Percentiles rank a stretch among this genome's conserved stretches.
These are phyloP conservation scores for Panzeria rudis DNA, from an alignment of 2,888 invertebrate species.

Conservation along the genomic window DNA sequence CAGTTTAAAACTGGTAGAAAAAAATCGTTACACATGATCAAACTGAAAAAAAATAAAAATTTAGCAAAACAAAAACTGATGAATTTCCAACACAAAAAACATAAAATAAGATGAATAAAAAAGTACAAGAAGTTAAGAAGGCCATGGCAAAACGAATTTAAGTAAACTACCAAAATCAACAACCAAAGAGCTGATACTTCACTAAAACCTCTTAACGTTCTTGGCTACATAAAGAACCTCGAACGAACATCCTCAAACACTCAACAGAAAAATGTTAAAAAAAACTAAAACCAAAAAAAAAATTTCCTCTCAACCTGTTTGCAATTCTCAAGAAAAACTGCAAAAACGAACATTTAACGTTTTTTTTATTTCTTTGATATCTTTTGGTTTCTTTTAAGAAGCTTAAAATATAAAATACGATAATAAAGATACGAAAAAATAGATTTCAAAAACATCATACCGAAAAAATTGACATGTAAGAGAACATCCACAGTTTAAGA, in stretches of 20 bases:
- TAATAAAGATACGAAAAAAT: constrained; percentile 60
- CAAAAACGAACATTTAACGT: constrained; percentile 18
- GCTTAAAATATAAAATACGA: constrained; percentile 52
- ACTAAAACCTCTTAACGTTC: constrained; percentile 13
- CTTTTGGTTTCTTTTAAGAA: constrained; percentile 54
- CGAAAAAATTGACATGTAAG: constrained; percentile 26
- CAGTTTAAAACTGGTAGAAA: constrained; percentile 39
- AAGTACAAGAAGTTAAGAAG: constrained; percentile 59
- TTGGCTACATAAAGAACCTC: constrained; percentile 33
- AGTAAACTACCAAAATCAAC: constrained; percentile 61
- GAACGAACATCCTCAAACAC: constrained; percentile 29
- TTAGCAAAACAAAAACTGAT: constrained; percentile 71
- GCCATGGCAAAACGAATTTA: constrained; percentile 62
- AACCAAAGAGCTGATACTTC: constrained; percentile 25
- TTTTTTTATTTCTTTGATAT: constrained; percentile 18
- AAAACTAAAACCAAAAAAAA: constrained; percentile 10
- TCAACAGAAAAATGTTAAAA: not conserved
- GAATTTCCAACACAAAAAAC: constrained; percentile 44
- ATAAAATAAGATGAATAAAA: constrained; percentile 24
- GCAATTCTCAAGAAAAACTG: constrained; percentile 63
- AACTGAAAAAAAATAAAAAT: not conserved
- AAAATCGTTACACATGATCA: not conserved
- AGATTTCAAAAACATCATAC: constrained; percentile 25
- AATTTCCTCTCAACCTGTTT: constrained; percentile 62
- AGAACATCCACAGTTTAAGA: constrained; percentile 1